Evolutionary conservation across 2,888 invertebrate species (phyloP), one percentile per base, ranked within the genome.

Genomic region (Listrodromus nycthemerus): DNA sequence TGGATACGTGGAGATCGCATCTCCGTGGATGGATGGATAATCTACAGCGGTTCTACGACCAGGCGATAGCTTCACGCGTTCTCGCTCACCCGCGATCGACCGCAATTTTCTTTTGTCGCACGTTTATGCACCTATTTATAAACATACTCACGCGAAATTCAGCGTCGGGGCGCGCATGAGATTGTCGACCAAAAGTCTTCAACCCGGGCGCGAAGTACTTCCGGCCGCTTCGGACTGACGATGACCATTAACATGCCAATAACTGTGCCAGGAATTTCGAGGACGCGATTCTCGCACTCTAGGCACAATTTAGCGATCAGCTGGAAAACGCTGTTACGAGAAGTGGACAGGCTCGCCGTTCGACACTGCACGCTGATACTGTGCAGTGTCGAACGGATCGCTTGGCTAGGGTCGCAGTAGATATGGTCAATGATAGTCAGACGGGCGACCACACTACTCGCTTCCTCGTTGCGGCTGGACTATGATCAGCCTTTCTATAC

Each of bases 401-500:
- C 19, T 24, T 2, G 45, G 45, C 48, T 52, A 37, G 71, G 24
- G 61, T 2, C 55, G 33, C 73, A 78, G 82, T 82, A 67, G 82
- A 45, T 33, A 50, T 16, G 24, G 30, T 61, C 73, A 66, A 30
- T 50, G 45, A 24, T 73, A 30, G 50, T 69, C 78, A 63, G 69
- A 41, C 80, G 24, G 37, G 7, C 52, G 33, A 27, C 61, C 3
- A 30, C 27, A 30, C 30, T 41, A 37, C 66, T 21, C n/a, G 48
- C 45, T 73, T 48, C 27, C 48, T 73, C 30, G 19, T 10, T 13
- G 10, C n/a, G 45, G 33, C 2, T 10, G 27, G 48, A 50, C 24
- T 19, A 27, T 33, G 74, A 45, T 45, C 79, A 74, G 69, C 74
- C 74, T 78, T 82, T 74, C 55, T 52, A 19, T 58, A 58, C 37